phyloP scores from a whole-genome alignment of 2,113 vertebrate genomes.

The Peromyscus polionotus region DNA sequence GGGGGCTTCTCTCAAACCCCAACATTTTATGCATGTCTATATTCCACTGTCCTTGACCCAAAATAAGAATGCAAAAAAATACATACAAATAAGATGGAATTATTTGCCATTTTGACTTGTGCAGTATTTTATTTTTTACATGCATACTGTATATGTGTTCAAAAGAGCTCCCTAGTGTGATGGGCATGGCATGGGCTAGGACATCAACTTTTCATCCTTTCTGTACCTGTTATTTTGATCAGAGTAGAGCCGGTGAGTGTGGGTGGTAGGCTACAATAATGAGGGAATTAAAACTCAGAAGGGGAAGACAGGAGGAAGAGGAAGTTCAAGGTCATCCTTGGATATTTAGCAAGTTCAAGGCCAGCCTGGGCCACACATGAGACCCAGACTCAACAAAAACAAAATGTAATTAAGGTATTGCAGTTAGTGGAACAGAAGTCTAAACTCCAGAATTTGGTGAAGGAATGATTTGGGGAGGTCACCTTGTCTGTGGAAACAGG shows the following conservation, averaged over 20 bases:
- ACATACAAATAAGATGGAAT: neutral
- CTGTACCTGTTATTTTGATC: neutral
- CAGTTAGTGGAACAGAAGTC: too few relatives aligned
- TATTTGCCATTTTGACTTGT: neutral
- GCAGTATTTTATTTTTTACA: neutral
- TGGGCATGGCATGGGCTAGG: rapidly evolving
- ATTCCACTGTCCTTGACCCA: neutral
- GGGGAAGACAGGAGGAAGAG: neutral
- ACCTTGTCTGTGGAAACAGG: neutral
- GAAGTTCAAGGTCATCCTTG: neutral
- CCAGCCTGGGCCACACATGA: neutral
- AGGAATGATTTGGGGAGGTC: neutral
- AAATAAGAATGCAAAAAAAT: neutral
- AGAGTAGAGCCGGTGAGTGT: neutral
- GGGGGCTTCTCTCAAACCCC: too few relatives aligned
- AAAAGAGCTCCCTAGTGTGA: neutral
- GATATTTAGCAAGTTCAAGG: neutral
- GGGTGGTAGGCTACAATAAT: rapidly evolving
- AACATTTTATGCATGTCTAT: too few relatives aligned
- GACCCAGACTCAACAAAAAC: neutral
- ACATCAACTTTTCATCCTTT: rapidly evolving
- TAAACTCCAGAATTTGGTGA: neutral
- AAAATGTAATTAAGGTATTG: neutral
- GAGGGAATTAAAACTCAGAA: neutral
- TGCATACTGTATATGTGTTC: rapidly evolving